These are phyloP conservation scores for Rallus crepitans DNA, from an alignment of 2,797 vertebrate species.

Conservation along the genomic window DNA sequence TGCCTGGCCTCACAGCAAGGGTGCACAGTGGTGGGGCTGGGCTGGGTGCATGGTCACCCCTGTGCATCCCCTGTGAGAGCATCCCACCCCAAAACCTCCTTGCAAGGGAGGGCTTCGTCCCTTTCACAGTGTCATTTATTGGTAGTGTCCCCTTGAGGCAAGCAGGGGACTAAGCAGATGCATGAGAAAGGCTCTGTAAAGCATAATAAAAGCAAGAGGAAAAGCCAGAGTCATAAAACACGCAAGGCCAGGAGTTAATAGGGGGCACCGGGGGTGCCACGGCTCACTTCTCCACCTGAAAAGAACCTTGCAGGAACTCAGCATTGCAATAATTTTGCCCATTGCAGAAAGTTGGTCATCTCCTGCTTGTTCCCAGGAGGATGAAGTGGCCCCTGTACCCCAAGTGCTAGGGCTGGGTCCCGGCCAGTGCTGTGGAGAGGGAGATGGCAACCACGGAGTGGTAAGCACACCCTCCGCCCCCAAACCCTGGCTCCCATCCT, in stretches of 20 bases:
- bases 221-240: conserved; percentile 32
- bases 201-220: conserved; percentile 10
- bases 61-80: background rate
- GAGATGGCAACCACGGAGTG: background rate
- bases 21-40: background rate
- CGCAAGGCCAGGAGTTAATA: background rate
- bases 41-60: rapidly evolving
- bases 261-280: background rate
- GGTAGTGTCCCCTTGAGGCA: background rate
- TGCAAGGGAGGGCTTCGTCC: background rate
- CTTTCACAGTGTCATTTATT: background rate
- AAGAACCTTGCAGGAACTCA: background rate
- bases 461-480: background rate
- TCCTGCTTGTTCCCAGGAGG: background rate
- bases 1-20: background rate
- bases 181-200: background rate
- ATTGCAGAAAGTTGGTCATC: rapidly evolving
- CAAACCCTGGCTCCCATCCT: background rate
- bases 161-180: background rate
- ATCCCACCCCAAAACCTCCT: background rate
- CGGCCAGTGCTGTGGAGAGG: rapidly evolving
- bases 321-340: rapidly evolving
- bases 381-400: background rate
- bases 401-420: background rate
- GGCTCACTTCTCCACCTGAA: background rate